Evolutionary conservation across 1,140 invertebrate genomes (phyloP).

Genomic region (Sarcophaga peregrina): DNA sequence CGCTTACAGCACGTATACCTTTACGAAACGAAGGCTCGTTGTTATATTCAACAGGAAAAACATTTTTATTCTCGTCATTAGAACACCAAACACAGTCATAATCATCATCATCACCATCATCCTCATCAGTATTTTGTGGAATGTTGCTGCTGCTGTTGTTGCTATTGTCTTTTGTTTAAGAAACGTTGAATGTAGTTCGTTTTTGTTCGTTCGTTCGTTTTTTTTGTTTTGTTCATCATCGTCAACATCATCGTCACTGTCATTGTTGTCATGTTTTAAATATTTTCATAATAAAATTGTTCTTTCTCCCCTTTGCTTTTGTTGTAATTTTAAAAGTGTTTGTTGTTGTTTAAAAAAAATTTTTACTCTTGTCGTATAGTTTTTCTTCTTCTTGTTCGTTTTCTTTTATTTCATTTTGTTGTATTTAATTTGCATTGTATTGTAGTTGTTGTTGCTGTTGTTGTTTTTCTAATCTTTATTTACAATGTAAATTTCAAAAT

Average conservation of each 20-base stretch:
- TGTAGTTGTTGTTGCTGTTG: no score
- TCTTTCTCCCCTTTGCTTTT: no score
- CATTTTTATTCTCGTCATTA: no score
- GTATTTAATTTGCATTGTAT: no score
- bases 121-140: not conserved
- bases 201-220: not conserved
- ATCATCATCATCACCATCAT: not conserved
- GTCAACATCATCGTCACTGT: not conserved
- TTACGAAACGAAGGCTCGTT: no score
- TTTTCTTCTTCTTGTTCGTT: not conserved
- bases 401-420: no score
- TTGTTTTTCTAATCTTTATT: slow-evolving; percentile 6
- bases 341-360: no score
- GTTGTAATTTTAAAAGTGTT: not conserved
- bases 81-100: not conserved
- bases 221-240: not conserved
- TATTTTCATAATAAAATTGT: no score
- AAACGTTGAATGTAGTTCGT: not conserved
- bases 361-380: not conserved
- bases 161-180: no score
- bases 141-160: no score
- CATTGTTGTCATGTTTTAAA: not conserved
- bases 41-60: no score
- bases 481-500: slow-evolving; percentile 10
- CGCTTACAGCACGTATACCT: not conserved